Percentiles rank a stretch among this genome's conserved stretches.
phyloP scores from a whole-genome alignment of 1,140 invertebrate species.

The Procambarus virginalis region DNA sequence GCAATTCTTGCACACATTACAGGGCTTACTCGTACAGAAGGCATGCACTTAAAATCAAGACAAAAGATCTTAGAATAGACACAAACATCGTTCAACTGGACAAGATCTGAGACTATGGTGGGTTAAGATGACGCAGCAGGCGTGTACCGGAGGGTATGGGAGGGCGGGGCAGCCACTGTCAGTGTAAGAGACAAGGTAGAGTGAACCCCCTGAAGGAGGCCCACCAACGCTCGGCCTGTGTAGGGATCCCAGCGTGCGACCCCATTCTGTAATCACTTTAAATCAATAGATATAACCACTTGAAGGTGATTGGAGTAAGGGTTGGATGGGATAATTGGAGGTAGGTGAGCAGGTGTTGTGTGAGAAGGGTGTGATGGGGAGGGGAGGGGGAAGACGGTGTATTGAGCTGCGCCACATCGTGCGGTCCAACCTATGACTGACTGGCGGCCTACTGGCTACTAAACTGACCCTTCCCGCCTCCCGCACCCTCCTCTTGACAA shows the following conservation, averaged over 20 bases:
- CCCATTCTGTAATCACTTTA: not conserved
- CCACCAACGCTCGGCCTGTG: too few species aligned
- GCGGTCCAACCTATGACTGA: slow-evolving; percentile 29
- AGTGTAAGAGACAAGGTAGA: not conserved
- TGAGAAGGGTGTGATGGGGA: not conserved
- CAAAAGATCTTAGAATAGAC: too few species aligned
- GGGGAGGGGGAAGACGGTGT: slow-evolving; percentile 21
- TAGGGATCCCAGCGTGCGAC: not conserved
- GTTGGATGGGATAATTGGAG: slow-evolving; percentile 5
- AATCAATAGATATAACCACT: not conserved
- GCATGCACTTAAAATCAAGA: too few species aligned
- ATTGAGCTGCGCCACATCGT: slow-evolving; percentile 36
- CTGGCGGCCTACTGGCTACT: slow-evolving; percentile 31
- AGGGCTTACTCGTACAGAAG: too few species aligned
- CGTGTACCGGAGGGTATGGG: not conserved
- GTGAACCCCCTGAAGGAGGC: not conserved
- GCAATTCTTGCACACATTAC: too few species aligned
- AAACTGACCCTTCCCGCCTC: slow-evolving; percentile 29
- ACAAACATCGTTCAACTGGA: too few species aligned
- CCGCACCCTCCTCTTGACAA: not conserved
- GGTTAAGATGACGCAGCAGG: not conserved
- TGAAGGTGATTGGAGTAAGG: not conserved
- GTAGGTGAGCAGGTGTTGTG: slow-evolving; percentile 23
- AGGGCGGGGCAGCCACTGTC: too few species aligned
- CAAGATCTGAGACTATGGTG: too few species aligned